Conservation (phyloP, 1,140 invertebrate species). For the Pogonus chalceus region DNA sequence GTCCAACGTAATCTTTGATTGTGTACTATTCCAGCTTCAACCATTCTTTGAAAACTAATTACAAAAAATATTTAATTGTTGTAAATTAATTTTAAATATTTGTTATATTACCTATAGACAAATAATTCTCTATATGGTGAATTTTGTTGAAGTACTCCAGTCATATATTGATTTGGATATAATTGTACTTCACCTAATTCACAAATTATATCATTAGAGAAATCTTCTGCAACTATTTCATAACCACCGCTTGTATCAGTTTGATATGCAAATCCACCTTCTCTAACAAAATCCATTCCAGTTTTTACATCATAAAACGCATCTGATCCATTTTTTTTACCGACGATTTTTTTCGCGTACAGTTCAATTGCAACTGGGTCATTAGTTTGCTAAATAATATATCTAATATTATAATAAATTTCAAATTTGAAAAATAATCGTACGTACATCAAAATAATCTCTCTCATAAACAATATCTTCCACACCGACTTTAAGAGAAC, state of each 20-base stretch:
- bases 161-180: slow-evolving; percentile 42
- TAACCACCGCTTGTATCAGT: slow-evolving; percentile 50
- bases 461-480: slow-evolving; percentile 51
- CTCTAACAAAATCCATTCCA: background rate
- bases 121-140: slow-evolving; percentile 53
- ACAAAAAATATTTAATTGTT: slow-evolving; percentile 1
- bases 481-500: slow-evolving; percentile 46
- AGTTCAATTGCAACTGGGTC: slow-evolving; percentile 43
- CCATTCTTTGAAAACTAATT: slow-evolving; percentile 11
- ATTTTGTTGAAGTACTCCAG: slow-evolving; percentile 42
- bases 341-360: slow-evolving; percentile 39
- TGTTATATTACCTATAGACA: slow-evolving; percentile 42
- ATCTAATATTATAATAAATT: slow-evolving; percentile 9
- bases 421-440: slow-evolving; percentile 4
- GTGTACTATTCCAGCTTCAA: slow-evolving; percentile 11
- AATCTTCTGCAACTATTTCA: slow-evolving; percentile 47
- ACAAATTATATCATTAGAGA: slow-evolving; percentile 48
- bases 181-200: slow-evolving; percentile 47
- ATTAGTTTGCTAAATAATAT: slow-evolving; percentile 41
- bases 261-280: slow-evolving; percentile 48
- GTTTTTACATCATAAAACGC: slow-evolving; percentile 13
- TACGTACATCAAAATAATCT: slow-evolving; percentile 48
- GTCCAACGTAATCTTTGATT: slow-evolving; percentile 8
- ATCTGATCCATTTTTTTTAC: slow-evolving; percentile 22
- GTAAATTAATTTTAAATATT: background rate